These are phyloP conservation scores for Litoditis marina DNA, from an alignment of 2,888 invertebrate species.

Conservation along the genomic window DNA sequence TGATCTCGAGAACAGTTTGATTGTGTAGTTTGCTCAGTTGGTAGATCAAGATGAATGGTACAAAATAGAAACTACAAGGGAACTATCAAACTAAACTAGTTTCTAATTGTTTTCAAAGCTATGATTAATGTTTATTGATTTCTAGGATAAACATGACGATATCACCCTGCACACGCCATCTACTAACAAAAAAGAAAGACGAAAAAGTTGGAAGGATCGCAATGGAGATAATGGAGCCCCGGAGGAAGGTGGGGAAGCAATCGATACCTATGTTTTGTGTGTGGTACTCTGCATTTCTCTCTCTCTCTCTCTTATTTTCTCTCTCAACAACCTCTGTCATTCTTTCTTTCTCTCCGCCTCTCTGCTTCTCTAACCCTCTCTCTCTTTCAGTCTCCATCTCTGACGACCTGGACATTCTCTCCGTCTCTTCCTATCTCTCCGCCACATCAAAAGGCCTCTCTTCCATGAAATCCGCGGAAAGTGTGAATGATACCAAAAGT, in stretches of 20 bases:
- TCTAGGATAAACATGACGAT: slow-evolving; percentile 41
- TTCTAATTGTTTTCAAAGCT: background rate
- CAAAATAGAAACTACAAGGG: too few species aligned
- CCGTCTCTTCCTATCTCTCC: slow-evolving; percentile 56
- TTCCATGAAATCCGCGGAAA: slow-evolving; percentile 55
- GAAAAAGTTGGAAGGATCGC: slow-evolving; percentile 35
- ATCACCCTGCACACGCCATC: background rate
- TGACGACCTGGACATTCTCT: slow-evolving; percentile 33
- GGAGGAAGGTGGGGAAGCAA: slow-evolving; percentile 33
- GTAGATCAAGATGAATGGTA: too few species aligned
- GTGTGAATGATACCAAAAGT: slow-evolving; percentile 40
- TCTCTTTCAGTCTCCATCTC: slow-evolving; percentile 12
- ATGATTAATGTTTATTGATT: background rate
- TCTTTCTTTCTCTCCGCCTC: slow-evolving; percentile 13
- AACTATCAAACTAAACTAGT: too few species aligned
- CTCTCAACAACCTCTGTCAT: slow-evolving; percentile 5
- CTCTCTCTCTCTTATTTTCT: slow-evolving; percentile 12
- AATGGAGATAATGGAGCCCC: slow-evolving; percentile 41
- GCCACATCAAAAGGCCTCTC: slow-evolving; percentile 57
- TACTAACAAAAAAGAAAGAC: slow-evolving; percentile 33
- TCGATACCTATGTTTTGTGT: background rate
- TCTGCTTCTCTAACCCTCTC: too few species aligned
- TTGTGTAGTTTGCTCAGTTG: too few species aligned
- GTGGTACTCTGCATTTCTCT: too few species aligned
- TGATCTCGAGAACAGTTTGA: too few species aligned